Evolutionary conservation across 2,888 invertebrate species (phyloP).

Genomic region (Diachrysia chrysitis): DNA sequence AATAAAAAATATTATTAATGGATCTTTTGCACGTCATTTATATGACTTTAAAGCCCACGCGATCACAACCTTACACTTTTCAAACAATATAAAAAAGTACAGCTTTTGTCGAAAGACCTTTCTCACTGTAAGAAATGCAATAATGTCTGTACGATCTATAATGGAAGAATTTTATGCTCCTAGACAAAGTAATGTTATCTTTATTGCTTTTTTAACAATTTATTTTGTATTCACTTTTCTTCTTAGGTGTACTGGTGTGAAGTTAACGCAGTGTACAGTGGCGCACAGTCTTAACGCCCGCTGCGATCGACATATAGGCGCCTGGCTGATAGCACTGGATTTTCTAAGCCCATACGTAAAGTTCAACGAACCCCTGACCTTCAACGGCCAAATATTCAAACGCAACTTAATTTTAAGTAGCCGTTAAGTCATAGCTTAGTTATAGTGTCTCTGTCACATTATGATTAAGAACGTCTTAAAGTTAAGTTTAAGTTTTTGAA

Average conservation of each 20-base stretch:
- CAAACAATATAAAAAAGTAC: neutral
- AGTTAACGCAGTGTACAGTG: slow-evolving; percentile 35
- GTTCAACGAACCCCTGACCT: slow-evolving; percentile 34
- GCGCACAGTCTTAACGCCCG: slow-evolving; percentile 52
- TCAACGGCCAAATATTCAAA: slow-evolving; percentile 23
- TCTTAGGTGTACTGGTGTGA: slow-evolving; percentile 27
- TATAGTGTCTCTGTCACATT: too few species aligned
- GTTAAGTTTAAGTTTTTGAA: too few species aligned
- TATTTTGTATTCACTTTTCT: slow-evolving; percentile 28
- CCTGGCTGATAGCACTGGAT: slow-evolving; percentile 50
- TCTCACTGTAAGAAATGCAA: neutral
- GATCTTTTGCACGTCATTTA: neutral
- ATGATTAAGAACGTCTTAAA: too few species aligned
- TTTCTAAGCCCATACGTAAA: slow-evolving; percentile 39
- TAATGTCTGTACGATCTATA: neutral
- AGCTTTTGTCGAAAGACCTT: neutral
- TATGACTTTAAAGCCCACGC: slow-evolving; percentile 1
- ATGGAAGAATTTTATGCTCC: neutral
- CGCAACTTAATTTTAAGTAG: neutral
- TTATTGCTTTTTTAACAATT: neutral
- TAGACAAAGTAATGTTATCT: neutral
- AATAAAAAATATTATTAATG: neutral
- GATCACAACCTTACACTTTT: neutral
- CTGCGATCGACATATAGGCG: slow-evolving; percentile 62
- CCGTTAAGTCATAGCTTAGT: neutral